Evolutionary conservation across 2,888 invertebrate species (phyloP).

Genomic region (Drosophila robusta): DNA sequence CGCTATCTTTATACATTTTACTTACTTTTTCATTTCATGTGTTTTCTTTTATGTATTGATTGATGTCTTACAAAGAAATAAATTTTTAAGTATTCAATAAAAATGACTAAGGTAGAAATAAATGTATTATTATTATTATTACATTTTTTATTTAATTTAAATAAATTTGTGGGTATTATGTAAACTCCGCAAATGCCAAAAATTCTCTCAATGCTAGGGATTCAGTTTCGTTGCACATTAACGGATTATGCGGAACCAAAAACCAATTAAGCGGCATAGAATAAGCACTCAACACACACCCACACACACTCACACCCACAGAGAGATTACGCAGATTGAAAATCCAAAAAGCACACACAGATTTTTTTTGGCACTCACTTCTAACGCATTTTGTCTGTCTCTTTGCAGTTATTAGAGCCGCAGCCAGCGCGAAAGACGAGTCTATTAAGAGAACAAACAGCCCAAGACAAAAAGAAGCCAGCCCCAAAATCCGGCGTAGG

Average conservation of each 20-base stretch:
- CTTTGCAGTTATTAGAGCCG: constrained; percentile 67
- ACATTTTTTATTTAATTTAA: too few relatives aligned
- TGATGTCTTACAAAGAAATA: too few relatives aligned
- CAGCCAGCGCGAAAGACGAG: constrained; percentile 44
- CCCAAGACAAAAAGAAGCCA: constrained; percentile 20
- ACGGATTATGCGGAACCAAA: constrained; percentile 39
- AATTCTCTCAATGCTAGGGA: not conserved
- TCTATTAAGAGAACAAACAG: constrained; percentile 73
- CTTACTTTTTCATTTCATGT: too few relatives aligned
- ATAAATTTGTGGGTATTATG: too few relatives aligned
- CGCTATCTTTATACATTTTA: too few relatives aligned
- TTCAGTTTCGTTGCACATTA: constrained; percentile 34
- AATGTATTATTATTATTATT: too few relatives aligned
- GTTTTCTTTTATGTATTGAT: too few relatives aligned
- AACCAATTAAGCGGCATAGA: constrained; percentile 43
- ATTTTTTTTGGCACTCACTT: constrained; percentile 54
- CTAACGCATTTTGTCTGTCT: constrained; percentile 53
- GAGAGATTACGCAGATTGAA: constrained; percentile 21
- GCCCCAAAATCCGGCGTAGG: constrained; percentile 17
- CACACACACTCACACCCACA: constrained; percentile 1
- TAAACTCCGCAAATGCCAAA: not conserved
- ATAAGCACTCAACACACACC: constrained; percentile 10
- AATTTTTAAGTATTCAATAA: too few relatives aligned
- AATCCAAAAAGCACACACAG: constrained; percentile 47
- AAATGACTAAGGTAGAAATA: too few relatives aligned